phyloP scores from a whole-genome alignment of 2,888 invertebrate genomes.

The Trichopria drosophilae region DNA sequence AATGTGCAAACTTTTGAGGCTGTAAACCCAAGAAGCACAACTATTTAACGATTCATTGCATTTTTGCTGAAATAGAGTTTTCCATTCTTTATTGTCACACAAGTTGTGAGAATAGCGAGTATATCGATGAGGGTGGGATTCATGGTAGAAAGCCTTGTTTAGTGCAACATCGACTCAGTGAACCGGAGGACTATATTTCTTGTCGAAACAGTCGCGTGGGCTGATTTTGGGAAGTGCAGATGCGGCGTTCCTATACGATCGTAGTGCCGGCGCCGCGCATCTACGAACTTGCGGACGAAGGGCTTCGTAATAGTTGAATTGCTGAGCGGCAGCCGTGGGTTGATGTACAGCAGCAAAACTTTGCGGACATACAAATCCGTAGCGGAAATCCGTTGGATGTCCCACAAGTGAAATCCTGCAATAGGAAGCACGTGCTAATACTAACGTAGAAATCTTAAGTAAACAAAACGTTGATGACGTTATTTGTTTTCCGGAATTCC shows the following conservation, averaged over 20 bases:
- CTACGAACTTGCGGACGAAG: conserved; percentile 52
- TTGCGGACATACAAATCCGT: conserved; percentile 57
- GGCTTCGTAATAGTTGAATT: conserved; percentile 53
- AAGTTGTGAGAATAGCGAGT: too few species aligned
- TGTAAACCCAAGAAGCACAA: too few species aligned
- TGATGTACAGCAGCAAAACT: conserved; percentile 55
- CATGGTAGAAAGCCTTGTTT: too few species aligned
- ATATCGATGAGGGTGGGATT: too few species aligned
- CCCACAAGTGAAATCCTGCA: conserved; percentile 39
- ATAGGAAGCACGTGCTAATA: conserved; percentile 34
- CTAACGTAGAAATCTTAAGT: conserved; percentile 26
- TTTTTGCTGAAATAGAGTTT: too few species aligned
- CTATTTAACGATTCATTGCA: too few species aligned
- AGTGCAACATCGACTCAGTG: conserved; percentile 29
- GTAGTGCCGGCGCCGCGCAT: too few species aligned
- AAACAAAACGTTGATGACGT: conserved; percentile 13
- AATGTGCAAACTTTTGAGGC: too few species aligned
- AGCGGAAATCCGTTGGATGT: conserved; percentile 50
- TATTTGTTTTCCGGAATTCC: too few species aligned
- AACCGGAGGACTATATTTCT: conserved; percentile 38
- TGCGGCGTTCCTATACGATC: conserved; percentile 40
- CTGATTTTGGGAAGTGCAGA: conserved; percentile 42
- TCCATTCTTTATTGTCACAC: too few species aligned
- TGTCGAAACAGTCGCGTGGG: conserved; percentile 34
- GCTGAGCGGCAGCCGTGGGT: conserved; percentile 46